Conservation (phyloP, 2,113 vertebrate genomes). For the Pholis gunnellus region DNA sequence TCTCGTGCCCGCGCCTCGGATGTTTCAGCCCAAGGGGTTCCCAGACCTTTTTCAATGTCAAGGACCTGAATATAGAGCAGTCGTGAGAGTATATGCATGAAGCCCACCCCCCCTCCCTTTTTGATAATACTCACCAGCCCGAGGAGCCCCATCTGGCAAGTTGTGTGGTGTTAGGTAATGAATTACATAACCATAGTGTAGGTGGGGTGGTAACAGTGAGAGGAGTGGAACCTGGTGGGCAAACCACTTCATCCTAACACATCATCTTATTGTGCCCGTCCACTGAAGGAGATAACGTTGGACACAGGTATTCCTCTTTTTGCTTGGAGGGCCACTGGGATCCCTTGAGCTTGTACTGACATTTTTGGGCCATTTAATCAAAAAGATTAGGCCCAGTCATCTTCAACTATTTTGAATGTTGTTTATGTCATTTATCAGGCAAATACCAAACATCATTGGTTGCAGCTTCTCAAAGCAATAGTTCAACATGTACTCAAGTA, state of each 20-base stretch:
- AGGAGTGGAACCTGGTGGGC: constrained; percentile 66
- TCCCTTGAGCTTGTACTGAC: not conserved
- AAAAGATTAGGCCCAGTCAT: not conserved
- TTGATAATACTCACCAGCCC: constrained; percentile 32
- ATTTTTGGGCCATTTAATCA: not conserved
- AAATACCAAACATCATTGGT: not conserved
- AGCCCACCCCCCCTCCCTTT: not conserved
- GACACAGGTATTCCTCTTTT: not conserved
- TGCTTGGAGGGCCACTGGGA: not conserved
- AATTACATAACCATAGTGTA: constrained; percentile 74
- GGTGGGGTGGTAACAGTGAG: constrained; percentile 70
- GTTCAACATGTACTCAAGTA: not conserved
- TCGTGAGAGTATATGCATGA: not conserved
- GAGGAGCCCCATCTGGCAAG: constrained; percentile 55
- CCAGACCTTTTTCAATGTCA: constrained; percentile 50
- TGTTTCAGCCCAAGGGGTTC: constrained; percentile 49
- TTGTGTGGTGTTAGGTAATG: constrained; percentile 73
- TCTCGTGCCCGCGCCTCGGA: constrained; percentile 63
- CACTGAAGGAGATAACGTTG: constrained; percentile 4
- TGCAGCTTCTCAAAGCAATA: not conserved
- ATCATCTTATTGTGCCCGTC: constrained; percentile 39
- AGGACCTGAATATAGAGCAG: constrained; percentile 23
- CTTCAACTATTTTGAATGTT: not conserved
- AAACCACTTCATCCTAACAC: constrained; percentile 51
- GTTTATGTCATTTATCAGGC: not conserved